These are phyloP conservation scores for Hydrolagus affinis DNA, from an alignment of 2,113 vertebrate genomes.

Conservation along the genomic window DNA sequence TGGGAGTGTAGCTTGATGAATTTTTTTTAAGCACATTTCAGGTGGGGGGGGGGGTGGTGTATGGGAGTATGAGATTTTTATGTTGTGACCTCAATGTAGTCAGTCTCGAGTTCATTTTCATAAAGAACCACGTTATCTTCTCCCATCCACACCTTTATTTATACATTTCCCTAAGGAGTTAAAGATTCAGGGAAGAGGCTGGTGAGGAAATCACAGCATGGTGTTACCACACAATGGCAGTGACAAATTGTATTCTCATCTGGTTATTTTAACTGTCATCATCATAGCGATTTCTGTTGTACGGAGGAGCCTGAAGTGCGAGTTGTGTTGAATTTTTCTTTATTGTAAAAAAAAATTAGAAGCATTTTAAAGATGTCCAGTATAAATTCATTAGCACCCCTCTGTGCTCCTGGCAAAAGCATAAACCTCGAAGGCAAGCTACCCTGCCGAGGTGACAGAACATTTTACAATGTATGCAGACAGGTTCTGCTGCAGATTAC, in stretches of 20 bases:
- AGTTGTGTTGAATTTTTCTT: neutral
- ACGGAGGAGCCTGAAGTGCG: constrained; percentile 6
- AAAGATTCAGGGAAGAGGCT: constrained; percentile 8
- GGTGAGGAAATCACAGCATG: constrained; percentile 30
- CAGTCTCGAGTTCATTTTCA: constrained; percentile 19
- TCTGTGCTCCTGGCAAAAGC: constrained; percentile 16
- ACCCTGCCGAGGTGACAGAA: constrained; percentile 28
- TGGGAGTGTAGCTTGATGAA: constrained; percentile 44
- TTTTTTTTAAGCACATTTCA: constrained; percentile 19
- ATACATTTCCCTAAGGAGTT: constrained; percentile 30
- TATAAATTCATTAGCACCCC: constrained; percentile 31
- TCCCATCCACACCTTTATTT: constrained; percentile 27
- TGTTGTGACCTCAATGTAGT: neutral
- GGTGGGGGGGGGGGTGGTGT: too few species aligned
- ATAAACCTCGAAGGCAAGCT: constrained; percentile 30
- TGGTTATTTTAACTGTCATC: constrained; percentile 30
- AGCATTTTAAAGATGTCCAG: constrained; percentile 32
- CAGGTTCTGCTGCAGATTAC: constrained; percentile 30
- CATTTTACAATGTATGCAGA: constrained; percentile 32
- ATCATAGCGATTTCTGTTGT: constrained; percentile 25
- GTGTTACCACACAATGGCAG: constrained; percentile 27
- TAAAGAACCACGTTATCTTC: constrained; percentile 23
- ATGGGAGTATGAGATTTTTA: constrained; percentile 12
- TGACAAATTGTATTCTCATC: constrained; percentile 31
- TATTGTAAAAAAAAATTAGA: constrained; percentile 21